Conservation (phyloP, 2,888 invertebrate genomes). For the Watsonalla binaria region DNA sequence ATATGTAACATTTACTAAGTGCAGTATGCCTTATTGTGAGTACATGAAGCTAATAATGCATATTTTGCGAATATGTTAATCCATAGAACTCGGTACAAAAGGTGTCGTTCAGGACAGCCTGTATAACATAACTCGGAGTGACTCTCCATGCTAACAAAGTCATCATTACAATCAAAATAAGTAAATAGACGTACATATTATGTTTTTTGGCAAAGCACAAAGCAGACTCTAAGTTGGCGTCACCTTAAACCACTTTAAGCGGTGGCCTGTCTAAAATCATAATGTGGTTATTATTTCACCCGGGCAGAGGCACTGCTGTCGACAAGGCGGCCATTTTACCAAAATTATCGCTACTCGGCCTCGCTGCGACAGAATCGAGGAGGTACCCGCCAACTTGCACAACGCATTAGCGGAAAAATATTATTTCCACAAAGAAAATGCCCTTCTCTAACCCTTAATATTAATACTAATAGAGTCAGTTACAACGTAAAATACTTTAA, state of each 20-base stretch:
- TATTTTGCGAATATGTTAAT: no score
- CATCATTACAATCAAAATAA: no score
- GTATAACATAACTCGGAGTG: background rate
- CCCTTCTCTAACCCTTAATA: slow-evolving; percentile 31
- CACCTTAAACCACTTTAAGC: slow-evolving; percentile 66
- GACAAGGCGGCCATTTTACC: slow-evolving; percentile 72
- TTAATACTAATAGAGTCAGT: slow-evolving; percentile 21
- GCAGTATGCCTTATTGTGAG: no score
- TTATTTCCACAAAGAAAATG: slow-evolving; percentile 48
- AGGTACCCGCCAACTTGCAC: slow-evolving; percentile 58
- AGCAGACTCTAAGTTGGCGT: slow-evolving; percentile 49
- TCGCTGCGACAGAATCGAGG: slow-evolving; percentile 56
- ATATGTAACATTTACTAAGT: no score
- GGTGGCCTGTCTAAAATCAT: slow-evolving; percentile 67
- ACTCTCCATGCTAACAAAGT: no score
- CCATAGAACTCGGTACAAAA: no score
- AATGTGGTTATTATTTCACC: slow-evolving; percentile 74
- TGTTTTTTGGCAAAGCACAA: slow-evolving; percentile 44
- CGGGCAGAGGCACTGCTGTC: slow-evolving; percentile 62
- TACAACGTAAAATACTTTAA: slow-evolving; percentile 38
- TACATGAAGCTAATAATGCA: no score
- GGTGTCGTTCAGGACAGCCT: no score
- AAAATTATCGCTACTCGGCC: slow-evolving; percentile 73
- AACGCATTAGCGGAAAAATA: slow-evolving; percentile 54
- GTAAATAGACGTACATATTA: no score